Evolutionary conservation across 1,140 invertebrate species (phyloP).

Genomic region (Drosophila aff.): DNA sequence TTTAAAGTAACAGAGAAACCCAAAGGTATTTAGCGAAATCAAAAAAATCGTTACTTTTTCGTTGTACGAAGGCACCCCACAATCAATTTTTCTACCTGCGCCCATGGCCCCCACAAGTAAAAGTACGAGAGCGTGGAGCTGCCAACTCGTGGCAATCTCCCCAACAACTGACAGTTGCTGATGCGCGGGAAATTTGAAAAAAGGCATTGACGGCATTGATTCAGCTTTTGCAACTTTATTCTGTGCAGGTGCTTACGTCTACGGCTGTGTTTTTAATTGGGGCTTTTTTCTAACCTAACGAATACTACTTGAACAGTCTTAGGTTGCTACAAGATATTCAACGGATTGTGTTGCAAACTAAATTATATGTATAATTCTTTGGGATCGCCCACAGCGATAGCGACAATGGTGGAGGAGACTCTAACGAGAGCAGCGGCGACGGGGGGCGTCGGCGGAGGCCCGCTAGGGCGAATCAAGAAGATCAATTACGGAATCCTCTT

Average conservation of each 20-base stretch:
- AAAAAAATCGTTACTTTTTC: background rate
- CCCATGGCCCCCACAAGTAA: slow-evolving; percentile 4
- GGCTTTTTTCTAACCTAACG: slow-evolving; percentile 6
- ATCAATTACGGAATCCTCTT: slow-evolving; percentile 69
- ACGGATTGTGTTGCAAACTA: slow-evolving; percentile 23
- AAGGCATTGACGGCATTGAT: background rate
- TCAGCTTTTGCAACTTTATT: slow-evolving; percentile 18
- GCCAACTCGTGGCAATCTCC: slow-evolving; percentile 12
- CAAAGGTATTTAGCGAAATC: no score
- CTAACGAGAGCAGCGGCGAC: slow-evolving; percentile 10
- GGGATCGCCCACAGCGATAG: slow-evolving; percentile 32
- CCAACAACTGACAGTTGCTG: slow-evolving; percentile 19
- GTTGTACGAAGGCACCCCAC: background rate
- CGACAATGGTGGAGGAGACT: slow-evolving; percentile 8
- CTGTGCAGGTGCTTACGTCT: slow-evolving; percentile 23
- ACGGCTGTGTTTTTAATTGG: background rate
- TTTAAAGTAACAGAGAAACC: background rate
- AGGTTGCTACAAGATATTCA: slow-evolving; percentile 23
- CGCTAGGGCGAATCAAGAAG: slow-evolving; percentile 66
- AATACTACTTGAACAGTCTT: slow-evolving; percentile 34
- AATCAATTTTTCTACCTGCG: background rate
- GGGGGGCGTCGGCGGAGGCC: slow-evolving; percentile 4
- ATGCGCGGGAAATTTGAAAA: slow-evolving; percentile 18
- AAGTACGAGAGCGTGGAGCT: slow-evolving; percentile 2
- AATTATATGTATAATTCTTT: slow-evolving; percentile 51